Conservation (phyloP, 1,140 invertebrate species). For the Drosophila orosa region DNA sequence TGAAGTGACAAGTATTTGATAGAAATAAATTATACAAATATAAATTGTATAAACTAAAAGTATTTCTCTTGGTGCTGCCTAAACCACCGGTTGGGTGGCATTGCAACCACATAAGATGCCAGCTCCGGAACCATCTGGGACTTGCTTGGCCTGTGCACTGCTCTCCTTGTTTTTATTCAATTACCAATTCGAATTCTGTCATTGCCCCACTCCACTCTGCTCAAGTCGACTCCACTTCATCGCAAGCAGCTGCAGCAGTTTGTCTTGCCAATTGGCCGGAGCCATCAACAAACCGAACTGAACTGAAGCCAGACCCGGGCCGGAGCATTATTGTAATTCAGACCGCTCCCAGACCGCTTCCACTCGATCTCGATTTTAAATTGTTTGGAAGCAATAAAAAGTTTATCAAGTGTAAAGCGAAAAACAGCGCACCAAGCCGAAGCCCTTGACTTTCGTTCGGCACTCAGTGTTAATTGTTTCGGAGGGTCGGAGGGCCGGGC, state of each 20-base stretch:
- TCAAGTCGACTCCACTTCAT: not conserved
- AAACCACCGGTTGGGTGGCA: not conserved
- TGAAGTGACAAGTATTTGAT: too few species aligned
- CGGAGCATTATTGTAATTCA: conserved; percentile 55
- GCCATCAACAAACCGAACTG: conserved; percentile 36
- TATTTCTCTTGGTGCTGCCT: not conserved
- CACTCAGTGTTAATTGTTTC: conserved; percentile 74
- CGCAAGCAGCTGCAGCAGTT: conserved; percentile 51
- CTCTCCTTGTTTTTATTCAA: conserved; percentile 74
- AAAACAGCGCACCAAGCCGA: conserved; percentile 27
- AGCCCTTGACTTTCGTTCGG: conserved; percentile 70
- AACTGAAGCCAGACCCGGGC: conserved; percentile 21
- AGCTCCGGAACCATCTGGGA: conserved; percentile 12
- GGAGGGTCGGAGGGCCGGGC: conserved; percentile 44
- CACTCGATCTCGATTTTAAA: conserved; percentile 60
- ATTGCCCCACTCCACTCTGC: conserved; percentile 18
- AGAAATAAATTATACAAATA: too few species aligned
- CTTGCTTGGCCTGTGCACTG: conserved; percentile 60
- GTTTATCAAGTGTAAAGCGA: conserved; percentile 73
- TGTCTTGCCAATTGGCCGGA: conserved; percentile 49
- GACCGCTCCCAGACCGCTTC: conserved; percentile 43
- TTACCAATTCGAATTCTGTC: conserved; percentile 64
- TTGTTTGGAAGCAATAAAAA: conserved; percentile 82
- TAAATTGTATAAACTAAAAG: not conserved
- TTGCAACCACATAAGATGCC: conserved; percentile 20